These are phyloP conservation scores for Petrocephalus microphthalmus DNA, from an alignment of 2,113 vertebrate genomes.

Conservation along the genomic window DNA sequence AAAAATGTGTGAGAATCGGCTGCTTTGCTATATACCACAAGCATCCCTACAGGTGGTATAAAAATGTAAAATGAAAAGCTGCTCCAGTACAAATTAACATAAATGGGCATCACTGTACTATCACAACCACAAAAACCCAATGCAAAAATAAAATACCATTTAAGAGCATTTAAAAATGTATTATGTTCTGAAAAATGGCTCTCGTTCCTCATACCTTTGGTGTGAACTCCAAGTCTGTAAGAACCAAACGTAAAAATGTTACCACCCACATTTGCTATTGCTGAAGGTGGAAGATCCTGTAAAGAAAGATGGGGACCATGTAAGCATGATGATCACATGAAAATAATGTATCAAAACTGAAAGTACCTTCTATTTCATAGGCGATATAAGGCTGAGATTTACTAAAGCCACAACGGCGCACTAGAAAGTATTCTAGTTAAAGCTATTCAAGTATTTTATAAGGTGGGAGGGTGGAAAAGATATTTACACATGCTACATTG, in stretches of 20 bases:
- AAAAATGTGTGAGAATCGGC: no score
- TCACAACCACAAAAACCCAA: not conserved
- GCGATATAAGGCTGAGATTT: not conserved
- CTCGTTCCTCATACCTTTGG: constrained; percentile 75
- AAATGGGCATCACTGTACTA: not conserved
- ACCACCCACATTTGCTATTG: constrained; percentile 72
- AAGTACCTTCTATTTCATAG: not conserved
- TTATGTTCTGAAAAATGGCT: not conserved
- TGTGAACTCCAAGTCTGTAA: constrained; percentile 93
- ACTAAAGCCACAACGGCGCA: not conserved
- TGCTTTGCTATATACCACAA: not conserved
- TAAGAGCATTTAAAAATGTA: not conserved
- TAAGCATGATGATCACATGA: not conserved
- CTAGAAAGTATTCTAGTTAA: not conserved
- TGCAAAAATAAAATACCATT: not conserved
- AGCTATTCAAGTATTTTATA: not conserved
- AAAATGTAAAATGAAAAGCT: not conserved
- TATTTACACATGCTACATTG: not conserved
- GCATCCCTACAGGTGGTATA: not conserved
- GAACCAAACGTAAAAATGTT: constrained; percentile 98
- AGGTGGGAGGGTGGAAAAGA: not conserved
- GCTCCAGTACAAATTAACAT: not conserved
- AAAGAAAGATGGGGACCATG: constrained; percentile 18
- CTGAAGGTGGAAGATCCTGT: constrained; percentile 80
- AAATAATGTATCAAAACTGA: not conserved